Evolutionary conservation across 2,888 invertebrate genomes (phyloP), one percentile per base, ranked within the genome.

Genomic region (Chaetoderma sp.): DNA sequence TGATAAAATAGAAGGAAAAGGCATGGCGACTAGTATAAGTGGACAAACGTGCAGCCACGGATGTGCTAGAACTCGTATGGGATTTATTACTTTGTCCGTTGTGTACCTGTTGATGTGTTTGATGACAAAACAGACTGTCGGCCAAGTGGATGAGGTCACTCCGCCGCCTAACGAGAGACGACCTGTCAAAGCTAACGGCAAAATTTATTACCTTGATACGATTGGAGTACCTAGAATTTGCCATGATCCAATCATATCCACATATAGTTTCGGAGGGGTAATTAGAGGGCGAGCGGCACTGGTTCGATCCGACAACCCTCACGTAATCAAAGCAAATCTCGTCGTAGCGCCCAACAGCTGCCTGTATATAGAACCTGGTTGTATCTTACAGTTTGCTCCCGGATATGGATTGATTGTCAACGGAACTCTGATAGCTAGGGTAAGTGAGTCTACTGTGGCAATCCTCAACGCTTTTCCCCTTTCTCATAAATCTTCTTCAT

Each of bases 361-460:
- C 63, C 88, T 98, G 78, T 89, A 92, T 60, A 91, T 98, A 65
- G 95, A 96, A 84, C 91, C 96, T 16, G 98, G 98, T 28, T 95
- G 96, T 0, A 93, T 92, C 79, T 88, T 99, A 60, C 90, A 92
- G 76, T 96, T 98, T 86, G 93, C 93, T 4, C 94, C 97, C 2
- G 95, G 95, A 88, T 91, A 94, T 78, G 98, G 98, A 70, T 92
- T 99, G 82, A 96, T 95, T 30, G 93, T 98, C 50, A 91, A 93
- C 80, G 98, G 98, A 76, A 91, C 93, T 73, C 89, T 98, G 32
- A 90, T 91, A 65, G 97, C 97, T 61, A 91, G 93, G 91, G 98
- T 98, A 89, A 92, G 81, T 92, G 90, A 5, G n/a, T n/a, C n/a
- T n/a, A n/a, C n/a, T n/a, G n/a, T n/a, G n/a, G 16, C 6, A 8